Evolutionary conservation across 1,140 invertebrate species (phyloP), one percentile per base, ranked within the genome.

Genomic region (Kradibia gibbosae): DNA sequence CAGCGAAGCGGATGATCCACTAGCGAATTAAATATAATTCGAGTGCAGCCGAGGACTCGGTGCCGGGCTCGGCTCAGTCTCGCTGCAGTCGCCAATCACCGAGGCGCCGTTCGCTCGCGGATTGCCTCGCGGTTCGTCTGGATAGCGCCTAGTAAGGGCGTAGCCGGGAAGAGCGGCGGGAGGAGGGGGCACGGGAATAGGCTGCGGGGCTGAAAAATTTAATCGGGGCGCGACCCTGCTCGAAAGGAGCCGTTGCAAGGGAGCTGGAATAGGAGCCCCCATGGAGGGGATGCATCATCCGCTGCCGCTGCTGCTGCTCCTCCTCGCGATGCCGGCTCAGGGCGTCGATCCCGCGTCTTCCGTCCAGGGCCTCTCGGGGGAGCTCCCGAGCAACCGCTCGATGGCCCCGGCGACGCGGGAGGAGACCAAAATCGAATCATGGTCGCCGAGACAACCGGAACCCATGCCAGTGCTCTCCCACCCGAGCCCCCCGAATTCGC

Each of bases 1-100:
- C 88, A 88, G 84, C 88, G 88, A 86, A 88, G 82, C 88, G 85
- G 86, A 88, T 89, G 85, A 89, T 89, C 75, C 71, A 67, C 55
- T n/a, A 31, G 79, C 75, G 86, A 72, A 70, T 48, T 36, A 83
- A 86, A 87, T 88, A 48, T 75, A 85, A 82, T 74, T 74, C 42
- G 34, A 8, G 15, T 4, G 53, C 0, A 60, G 3, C 13, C n/a
- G 2, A 11, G 25, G 4, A 73, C n/a, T 42, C 57, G 62, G n/a
- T 15, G 3, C 3, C 22, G n/a, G 3, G 67, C 36, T 15, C 53
- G 34, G 34, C 48, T 22, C 20, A 3, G 22, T 20, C 31, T 65
- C 60, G 15, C 31, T 65, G 34, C 57, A 34, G 57, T 62, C 28
- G 17, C 15, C 28, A n/a, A 13, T 34, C 13, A 3, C 34, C 57